Conservation (phyloP, 37 sponge, comb jelly and placozoan genomes). For the Dysidea cf. avara region DNA sequence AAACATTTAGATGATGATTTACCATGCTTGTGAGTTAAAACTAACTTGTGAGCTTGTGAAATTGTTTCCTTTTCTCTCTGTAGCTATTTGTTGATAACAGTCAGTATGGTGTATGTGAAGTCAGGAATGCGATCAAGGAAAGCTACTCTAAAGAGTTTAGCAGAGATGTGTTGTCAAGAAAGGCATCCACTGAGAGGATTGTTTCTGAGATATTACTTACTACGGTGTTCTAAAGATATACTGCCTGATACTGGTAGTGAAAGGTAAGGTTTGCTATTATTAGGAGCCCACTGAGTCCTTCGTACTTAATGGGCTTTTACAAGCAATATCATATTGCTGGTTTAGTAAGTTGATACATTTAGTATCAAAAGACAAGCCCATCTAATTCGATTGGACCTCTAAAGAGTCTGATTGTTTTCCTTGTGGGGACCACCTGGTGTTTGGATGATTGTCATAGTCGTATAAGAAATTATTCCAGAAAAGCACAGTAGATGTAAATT, state of each 20-base stretch:
- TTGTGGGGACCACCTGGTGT: too few species aligned
- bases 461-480: too few species aligned
- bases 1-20: constrained; percentile 97
- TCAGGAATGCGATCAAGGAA: constrained; percentile 76
- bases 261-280: too few species aligned
- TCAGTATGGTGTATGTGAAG: constrained; percentile 92
- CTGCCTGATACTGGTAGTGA: constrained; percentile 76
- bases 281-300: too few species aligned
- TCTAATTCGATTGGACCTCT: too few species aligned
- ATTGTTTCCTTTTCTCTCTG: neutral
- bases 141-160: constrained; percentile 90
- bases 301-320: too few species aligned
- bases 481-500: too few species aligned
- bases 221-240: constrained; percentile 89
- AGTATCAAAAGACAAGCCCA: too few species aligned
- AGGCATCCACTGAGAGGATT: constrained; percentile 97
- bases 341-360: too few species aligned
- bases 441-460: too few species aligned
- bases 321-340: too few species aligned
- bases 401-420: too few species aligned
- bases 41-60: neutral
- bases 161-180: constrained; percentile 99
- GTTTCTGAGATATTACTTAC: constrained; percentile 93
- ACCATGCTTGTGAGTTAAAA: constrained; percentile 86
- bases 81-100: constrained; percentile 94